Percentiles rank a stretch among this genome's conserved stretches.
phyloP scores from a whole-genome alignment of 1,140 invertebrate genomes.

The Portunus trituberculatus region DNA sequence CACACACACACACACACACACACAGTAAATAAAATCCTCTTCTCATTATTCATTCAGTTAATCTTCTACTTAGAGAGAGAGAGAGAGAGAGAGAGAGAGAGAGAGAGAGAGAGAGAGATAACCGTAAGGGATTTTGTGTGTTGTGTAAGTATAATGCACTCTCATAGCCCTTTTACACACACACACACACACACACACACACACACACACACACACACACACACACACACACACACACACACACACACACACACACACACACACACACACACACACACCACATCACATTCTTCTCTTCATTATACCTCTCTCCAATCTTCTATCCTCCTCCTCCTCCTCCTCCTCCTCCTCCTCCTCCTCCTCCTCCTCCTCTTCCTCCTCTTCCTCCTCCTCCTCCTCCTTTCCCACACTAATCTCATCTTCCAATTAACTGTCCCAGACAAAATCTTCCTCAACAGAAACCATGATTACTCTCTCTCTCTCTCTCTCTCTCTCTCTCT shows the following conservation, averaged over 20 bases:
- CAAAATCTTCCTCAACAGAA: not conserved
- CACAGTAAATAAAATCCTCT: too few relatives aligned
- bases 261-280: not conserved
- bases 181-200: constrained; percentile 12
- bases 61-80: not conserved
- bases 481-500: constrained; percentile 51
- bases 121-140: not conserved
- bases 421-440: not conserved
- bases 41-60: too few relatives aligned
- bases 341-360: constrained; percentile 17
- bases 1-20: not conserved
- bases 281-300: not conserved
- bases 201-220: constrained; percentile 9
- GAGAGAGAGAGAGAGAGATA: not conserved
- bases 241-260: constrained; percentile 12
- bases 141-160: not conserved
- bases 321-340: not conserved
- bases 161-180: not conserved
- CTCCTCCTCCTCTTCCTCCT: not conserved
- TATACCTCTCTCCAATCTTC: too few relatives aligned
- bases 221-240: constrained; percentile 10
- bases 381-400: not conserved
- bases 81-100: not conserved
- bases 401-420: not conserved
- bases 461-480: too few relatives aligned